Percentiles rank a stretch among this genome's conserved stretches.
These are phyloP conservation scores for Bos indicus DNA, from an alignment of 2,113 vertebrate species.

Conservation along the genomic window DNA sequence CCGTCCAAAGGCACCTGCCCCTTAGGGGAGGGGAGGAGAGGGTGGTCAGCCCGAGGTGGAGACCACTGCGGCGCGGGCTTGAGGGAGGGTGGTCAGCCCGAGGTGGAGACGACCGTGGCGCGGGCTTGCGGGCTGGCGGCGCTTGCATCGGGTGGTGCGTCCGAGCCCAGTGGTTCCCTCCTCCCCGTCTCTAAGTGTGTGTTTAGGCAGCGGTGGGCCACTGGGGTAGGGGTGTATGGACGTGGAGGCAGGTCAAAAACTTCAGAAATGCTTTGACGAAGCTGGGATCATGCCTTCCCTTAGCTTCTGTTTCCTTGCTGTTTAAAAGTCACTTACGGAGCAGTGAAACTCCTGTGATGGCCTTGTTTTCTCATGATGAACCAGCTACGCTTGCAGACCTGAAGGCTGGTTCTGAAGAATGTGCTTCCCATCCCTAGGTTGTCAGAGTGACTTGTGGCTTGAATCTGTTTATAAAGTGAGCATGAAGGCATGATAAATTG, in stretches of 20 bases:
- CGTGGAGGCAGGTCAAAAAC: not conserved
- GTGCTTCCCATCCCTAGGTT: not conserved
- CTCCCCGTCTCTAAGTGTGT: not conserved
- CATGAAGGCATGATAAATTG: not conserved
- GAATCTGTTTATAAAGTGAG: conserved; percentile 20
- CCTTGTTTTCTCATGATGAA: not conserved
- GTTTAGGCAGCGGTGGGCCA: too few relatives aligned
- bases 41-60: not conserved
- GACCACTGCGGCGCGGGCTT: not conserved
- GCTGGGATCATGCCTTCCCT: not conserved
- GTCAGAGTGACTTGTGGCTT: not conserved
- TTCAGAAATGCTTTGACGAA: not conserved
- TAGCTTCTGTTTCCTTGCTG: not conserved
- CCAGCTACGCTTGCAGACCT: not conserved
- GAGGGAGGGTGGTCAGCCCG: not conserved
- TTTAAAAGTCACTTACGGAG: not conserved
- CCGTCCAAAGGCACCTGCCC: not conserved
- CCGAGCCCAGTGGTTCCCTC: not conserved
- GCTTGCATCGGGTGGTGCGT: not conserved
- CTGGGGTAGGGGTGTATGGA: not conserved
- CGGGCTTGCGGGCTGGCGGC: not conserved
- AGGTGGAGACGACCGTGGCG: not conserved
- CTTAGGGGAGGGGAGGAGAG: too few relatives aligned
- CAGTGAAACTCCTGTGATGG: not conserved
- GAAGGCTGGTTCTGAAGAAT: not conserved